Base-by-base conservation (phyloP, 2,888 invertebrate genomes). In the Lasioglossum figueresi region DNA sequence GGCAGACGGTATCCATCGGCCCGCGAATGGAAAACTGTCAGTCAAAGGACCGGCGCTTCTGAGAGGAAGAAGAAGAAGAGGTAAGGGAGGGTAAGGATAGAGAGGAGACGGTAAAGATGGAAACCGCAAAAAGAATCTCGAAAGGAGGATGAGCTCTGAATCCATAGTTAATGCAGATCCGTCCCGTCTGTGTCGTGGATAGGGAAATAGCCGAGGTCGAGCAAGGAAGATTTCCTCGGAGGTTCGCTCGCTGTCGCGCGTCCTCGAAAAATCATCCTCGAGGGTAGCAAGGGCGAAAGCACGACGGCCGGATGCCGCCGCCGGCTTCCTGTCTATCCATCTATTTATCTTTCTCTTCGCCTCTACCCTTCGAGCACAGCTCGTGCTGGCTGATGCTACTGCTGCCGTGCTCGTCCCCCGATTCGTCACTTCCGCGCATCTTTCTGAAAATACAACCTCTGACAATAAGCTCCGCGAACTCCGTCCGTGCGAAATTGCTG, bases 221-320 rank as follows among this genome's bases (percentile, higher is more conserved):
- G 89, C 85, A 52, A 84, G 83, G 88, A 89, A 93, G 93, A 93
- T 93, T 93, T 93, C 91, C 93, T 92, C 91, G 87, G 91, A 92
- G 93, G 90, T 88, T 91, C 87, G 83, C 79, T 79, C 37, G 77
- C 85, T 84, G 81, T 80, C 83, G 85, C 80, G 83, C 40, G 72
- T 81, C 56, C 76, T 82, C 83, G 86, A 86, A 85, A 85, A 85
- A 86, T 75, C 85, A 82, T 85, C 63, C 74, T 82, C 73, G 70
- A 52, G 81, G 66, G 72, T 68, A 72, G 77, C 75, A 63, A 59
- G 66, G 40, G 66, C 78, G 81, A 81, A 81, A 74, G 63, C 86
- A 83, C 45, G 72, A 78, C 77, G 34, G 27, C 56, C 40, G 77
- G 56, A 78, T 78, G 71, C 84, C 70, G 56, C 70, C 79, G 52